Evolutionary conservation across 2,113 vertebrate genomes (phyloP).

Genomic region (Romanogobio albipinnatus): DNA sequence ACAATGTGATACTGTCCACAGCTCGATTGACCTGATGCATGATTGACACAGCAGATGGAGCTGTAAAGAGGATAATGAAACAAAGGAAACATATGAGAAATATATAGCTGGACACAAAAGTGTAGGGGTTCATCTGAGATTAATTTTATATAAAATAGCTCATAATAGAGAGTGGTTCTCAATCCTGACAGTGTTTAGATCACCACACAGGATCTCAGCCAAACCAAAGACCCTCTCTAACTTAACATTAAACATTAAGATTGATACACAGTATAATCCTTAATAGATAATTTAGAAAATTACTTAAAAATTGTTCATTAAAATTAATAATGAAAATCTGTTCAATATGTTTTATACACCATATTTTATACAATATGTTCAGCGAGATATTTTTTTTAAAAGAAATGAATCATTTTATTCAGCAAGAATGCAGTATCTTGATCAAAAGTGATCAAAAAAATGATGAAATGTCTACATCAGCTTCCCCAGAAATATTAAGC

Average conservation of each 20-base stretch:
- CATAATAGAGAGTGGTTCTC: not conserved
- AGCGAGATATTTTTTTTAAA: not conserved
- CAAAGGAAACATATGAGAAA: conserved; percentile 23
- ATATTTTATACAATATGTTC: too few relatives aligned
- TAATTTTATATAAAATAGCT: not conserved
- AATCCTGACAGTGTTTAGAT: not conserved
- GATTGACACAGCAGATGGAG: conserved; percentile 91
- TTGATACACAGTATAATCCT: not conserved
- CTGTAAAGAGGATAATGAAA: conserved; percentile 66
- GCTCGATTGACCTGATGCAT: conserved; percentile 94
- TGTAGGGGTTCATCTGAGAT: not conserved
- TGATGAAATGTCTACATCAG: too few relatives aligned
- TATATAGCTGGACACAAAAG: not conserved
- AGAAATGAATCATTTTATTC: not conserved
- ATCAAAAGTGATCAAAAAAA: not conserved
- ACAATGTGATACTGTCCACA: conserved; percentile 89
- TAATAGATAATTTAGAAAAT: not conserved
- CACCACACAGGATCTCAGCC: not conserved
- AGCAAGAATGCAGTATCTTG: not conserved
- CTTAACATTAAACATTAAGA: not conserved
- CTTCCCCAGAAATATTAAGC: too few relatives aligned
- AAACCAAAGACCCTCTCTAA: not conserved
- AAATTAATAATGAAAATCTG: too few relatives aligned
- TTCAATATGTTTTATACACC: too few relatives aligned
- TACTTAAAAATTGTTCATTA: not conserved